Base-by-base conservation (phyloP, 2,888 invertebrate species). In the Nemotelus nigrinus region DNA sequence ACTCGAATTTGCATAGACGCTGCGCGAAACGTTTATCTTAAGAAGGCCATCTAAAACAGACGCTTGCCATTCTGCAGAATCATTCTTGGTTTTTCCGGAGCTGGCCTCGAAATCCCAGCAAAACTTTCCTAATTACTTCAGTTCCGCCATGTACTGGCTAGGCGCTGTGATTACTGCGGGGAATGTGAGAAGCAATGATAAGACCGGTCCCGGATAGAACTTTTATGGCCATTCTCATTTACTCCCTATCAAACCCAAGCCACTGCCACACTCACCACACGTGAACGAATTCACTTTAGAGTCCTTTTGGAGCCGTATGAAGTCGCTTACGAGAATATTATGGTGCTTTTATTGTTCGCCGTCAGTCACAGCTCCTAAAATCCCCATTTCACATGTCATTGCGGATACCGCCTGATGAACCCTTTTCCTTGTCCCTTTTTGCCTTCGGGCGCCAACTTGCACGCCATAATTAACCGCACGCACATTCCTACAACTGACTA, bases 91-190 rank as follows among this genome's bases (percentile, higher is more conserved):
- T 72, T 76, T 78, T 72, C 63, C 3, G 57, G n/a, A 58, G 8
- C 67, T 50, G 3, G 50, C n/a, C n/a, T 44, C 74, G 8, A 67
- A 75, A 77, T 77, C 77, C 68, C 71, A 79, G 75, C 45, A 64
- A 77, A 79, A 79, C 70, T 79, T 79, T 79, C 77, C 77, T 79
- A 79, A 79, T 79, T 79, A 77, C 75, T 77, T 75, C 70, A 8
- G 60, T 75, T 44, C 77, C 75, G 74, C 74, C 74, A 55, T 39
- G 48, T 68, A 25, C 57, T 50, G 50, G 41, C 70, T 63, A 63
- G 65, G 67, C 67, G 48, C 48, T 44, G 47, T 74, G 64, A 64
- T 68, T 44, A 25, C 2, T 57, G 25, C 25, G 25, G 25, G 43
- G 53, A 75, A 55, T 53, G 57, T 68, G 39, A 50, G 71, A 76